Evolutionary conservation across 1,140 invertebrate species (phyloP), one percentile per base, ranked within the genome.

Genomic region (Apis florea): DNA sequence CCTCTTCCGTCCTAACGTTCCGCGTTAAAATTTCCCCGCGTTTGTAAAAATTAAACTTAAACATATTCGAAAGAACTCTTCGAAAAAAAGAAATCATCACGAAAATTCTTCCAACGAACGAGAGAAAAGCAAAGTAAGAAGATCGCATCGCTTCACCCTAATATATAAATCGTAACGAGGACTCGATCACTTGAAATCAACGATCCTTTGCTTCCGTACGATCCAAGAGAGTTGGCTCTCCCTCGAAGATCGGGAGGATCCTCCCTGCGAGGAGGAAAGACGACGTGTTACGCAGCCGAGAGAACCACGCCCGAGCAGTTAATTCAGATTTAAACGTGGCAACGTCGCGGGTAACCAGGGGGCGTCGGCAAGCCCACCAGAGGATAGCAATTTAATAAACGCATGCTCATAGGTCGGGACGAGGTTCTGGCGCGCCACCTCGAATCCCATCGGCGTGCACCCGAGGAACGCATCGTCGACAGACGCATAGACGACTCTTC

Each of bases 301-400:
- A 86, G 83, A 86, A 85, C 88, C 83, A 87, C 85, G 88, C 85
- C 84, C 84, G 83, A 82, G 70, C 79, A 84, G 87, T 88, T 90
- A 90, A 90, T 91, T 89, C 85, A 78, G 66, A 90, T 89, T 89
- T 90, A 89, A 90, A 86, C 85, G 84, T 88, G 85, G 87, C 89
- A 88, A 89, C 87, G 75, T 85, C 68, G 83, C 85, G 68, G 61
- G 81, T 78, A 64, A 56, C 77, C 19, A 21, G 26, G 68, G 68
- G 70, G n/a, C 54, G 78, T 47, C 21, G 68, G 53, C 68, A 66
- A 61, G 58, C 82, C 53, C 69, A 56, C 71, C 56, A 69, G 51
- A 82, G 85, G 79, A 88, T 88, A 83, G 85, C 90, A 90, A 91
- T 90, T 91, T 90, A 91, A 90, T 91, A 90, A 91, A 89, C 88